Evolutionary conservation across 2,888 invertebrate species (phyloP).

Genomic region (Dynastes tityus): DNA sequence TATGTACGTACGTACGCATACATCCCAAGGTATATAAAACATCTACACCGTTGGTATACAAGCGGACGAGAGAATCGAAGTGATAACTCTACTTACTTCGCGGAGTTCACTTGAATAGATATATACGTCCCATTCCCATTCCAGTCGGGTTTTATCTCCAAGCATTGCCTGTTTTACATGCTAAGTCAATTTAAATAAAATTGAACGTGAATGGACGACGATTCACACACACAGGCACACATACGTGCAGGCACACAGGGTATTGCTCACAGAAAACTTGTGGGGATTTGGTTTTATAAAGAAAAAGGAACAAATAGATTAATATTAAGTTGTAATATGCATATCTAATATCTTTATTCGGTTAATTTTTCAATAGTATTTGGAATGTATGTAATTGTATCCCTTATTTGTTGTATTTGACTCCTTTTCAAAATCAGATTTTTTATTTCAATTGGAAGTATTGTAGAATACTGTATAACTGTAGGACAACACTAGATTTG

Average conservation of each 20-base stretch:
- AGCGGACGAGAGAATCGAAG: conserved; percentile 28
- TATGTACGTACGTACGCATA: conserved; percentile 30
- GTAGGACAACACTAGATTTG: too few species aligned
- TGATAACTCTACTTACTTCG: conserved; percentile 43
- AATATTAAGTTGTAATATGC: conserved; percentile 2
- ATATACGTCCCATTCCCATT: conserved; percentile 24
- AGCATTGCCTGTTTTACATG: conserved; percentile 50
- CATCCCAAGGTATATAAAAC: neutral
- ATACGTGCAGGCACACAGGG: too few species aligned
- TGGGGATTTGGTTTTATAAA: neutral
- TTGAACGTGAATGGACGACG: conserved; percentile 39
- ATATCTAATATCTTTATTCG: conserved; percentile 1
- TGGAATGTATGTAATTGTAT: too few species aligned
- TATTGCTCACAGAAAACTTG: too few species aligned
- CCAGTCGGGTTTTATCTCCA: conserved; percentile 39
- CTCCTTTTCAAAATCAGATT: too few species aligned
- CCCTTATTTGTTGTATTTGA: too few species aligned
- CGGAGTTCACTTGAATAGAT: conserved; percentile 13
- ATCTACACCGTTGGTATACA: conserved; percentile 3
- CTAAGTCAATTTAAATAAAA: conserved; percentile 52
- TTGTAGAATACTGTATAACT: too few species aligned
- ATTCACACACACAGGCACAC: too few species aligned
- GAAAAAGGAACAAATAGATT: neutral
- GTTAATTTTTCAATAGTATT: too few species aligned
- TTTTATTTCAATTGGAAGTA: too few species aligned